Evolutionary conservation across 2,113 vertebrate genomes (phyloP), one percentile per base, ranked within the genome.

Genomic region (Pomatostomus ruficeps): DNA sequence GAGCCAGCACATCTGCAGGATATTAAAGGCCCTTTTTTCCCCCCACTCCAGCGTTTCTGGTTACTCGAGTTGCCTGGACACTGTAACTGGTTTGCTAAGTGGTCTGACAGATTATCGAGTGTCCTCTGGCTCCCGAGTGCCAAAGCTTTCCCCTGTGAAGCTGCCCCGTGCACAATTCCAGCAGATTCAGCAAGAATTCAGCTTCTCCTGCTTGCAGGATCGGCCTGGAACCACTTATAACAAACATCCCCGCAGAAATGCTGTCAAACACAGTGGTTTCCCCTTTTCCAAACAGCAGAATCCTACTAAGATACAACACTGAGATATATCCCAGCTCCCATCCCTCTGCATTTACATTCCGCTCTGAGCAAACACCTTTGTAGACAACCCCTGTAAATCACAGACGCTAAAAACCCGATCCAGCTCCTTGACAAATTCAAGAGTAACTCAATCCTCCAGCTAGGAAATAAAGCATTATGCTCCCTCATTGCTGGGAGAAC

Each of bases 1-100:
- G 38, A 70, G 83, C 83, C 88, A 94, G 82, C 71, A 85, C 92
- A 92, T 96, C 85, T 96, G 89, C 40, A 90, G 72, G 72, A 62
- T n/a, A 88, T 93, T 93, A 89, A 90, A 81, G 16, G 22, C n/a
- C 40, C 20, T 42, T 43, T 40, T 2, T 2, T 1, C 1, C 2
- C 12, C 18, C 16, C 14, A 46, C 21, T 67, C 29, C 20, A 67
- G 63, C 38, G 86, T 86, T 93, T 66, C 66, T 11, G 31, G 35
- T 88, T 62, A 23, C 14, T 90, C 7, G 21, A 52, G 73, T 76
- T 89, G 87, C 85, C 77, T 66, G 38, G 78, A 76, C 5, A 2
- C 65, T 42, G 35, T 49, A 80, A 71, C 31, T 49, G 52, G 45
- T 36, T 31, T 9, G 9, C 63, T 86, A 74, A 86, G 63, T 70